These are phyloP conservation scores for Muschampia plurimacula DNA, from an alignment of 2,888 invertebrate genomes.

Conservation along the genomic window DNA sequence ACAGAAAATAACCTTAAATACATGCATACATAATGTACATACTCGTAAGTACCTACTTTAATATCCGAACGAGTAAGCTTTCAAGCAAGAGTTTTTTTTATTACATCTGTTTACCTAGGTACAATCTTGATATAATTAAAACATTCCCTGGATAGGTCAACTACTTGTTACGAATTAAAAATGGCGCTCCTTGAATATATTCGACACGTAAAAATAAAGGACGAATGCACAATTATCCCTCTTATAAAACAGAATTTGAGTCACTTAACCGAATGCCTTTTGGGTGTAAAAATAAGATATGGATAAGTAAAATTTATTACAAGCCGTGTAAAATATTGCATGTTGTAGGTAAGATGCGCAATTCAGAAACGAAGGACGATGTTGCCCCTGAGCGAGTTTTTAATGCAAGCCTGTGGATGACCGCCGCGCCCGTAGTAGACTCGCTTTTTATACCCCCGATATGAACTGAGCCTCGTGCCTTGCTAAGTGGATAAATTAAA, in stretches of 20 bases:
- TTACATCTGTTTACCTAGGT: neutral
- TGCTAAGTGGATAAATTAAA: constrained; percentile 39
- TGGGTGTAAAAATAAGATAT: constrained; percentile 61
- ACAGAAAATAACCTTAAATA: too few species aligned
- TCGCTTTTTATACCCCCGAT: constrained; percentile 45
- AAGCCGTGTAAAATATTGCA: constrained; percentile 67
- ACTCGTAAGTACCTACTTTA: neutral
- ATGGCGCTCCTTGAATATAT: constrained; percentile 10
- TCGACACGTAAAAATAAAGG: constrained; percentile 29
- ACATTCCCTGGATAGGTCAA: constrained; percentile 24
- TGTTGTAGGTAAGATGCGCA: constrained; percentile 63
- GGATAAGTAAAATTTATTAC: constrained; percentile 67
- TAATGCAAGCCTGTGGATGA: constrained; percentile 55
- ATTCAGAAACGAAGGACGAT: constrained; percentile 65
- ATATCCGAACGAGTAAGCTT: neutral
- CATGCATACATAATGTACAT: too few species aligned
- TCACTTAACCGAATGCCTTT: constrained; percentile 53
- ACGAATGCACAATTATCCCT: constrained; percentile 49
- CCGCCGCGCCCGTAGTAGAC: constrained; percentile 41
- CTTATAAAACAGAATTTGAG: constrained; percentile 53
- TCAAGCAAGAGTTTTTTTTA: neutral
- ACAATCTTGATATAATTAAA: constrained; percentile 13
- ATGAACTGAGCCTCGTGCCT: constrained; percentile 46
- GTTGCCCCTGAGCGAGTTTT: constrained; percentile 71
- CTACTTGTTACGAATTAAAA: constrained; percentile 18